Conservation (phyloP, 2,888 invertebrate genomes). For the Ariolimax columbianus region DNA sequence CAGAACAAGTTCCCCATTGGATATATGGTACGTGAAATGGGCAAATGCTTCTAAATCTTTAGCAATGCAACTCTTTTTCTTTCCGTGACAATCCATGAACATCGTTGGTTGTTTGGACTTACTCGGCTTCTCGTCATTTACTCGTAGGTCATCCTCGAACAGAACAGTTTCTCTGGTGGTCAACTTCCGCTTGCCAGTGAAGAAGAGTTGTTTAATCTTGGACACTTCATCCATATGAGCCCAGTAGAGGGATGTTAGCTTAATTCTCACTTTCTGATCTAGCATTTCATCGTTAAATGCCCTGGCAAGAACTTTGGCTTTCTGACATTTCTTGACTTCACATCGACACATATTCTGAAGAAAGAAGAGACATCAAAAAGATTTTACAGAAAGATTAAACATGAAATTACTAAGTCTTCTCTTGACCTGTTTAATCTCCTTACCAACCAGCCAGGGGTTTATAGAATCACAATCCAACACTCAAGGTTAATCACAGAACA, state of each 20-base stretch:
- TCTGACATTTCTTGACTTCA: slow-evolving; percentile 52
- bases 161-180: slow-evolving; percentile 53
- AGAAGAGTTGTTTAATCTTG: slow-evolving; percentile 49
- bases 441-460: too few species aligned
- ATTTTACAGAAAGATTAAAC: too few species aligned
- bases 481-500: too few species aligned
- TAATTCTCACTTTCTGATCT: slow-evolving; percentile 31
- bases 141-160: slow-evolving; percentile 53
- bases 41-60: slow-evolving; percentile 54
- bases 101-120: slow-evolving; percentile 9
- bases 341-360: slow-evolving; percentile 50
- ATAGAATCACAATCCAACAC: too few species aligned
- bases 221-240: slow-evolving; percentile 58
- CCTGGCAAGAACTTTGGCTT: slow-evolving; percentile 41
- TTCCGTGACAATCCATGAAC: slow-evolving; percentile 37
- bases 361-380: background rate
- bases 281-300: slow-evolving; percentile 45
- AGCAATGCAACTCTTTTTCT: background rate
- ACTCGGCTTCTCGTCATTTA: slow-evolving; percentile 34
- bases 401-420: too few species aligned
- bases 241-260: slow-evolving; percentile 51
- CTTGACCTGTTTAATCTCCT: too few species aligned
- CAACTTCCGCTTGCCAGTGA: slow-evolving; percentile 46
- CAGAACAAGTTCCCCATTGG: slow-evolving; percentile 53
- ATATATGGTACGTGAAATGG: slow-evolving; percentile 54